Conservation (phyloP, 2,113 vertebrate species). For the Colossoma macropomum region DNA sequence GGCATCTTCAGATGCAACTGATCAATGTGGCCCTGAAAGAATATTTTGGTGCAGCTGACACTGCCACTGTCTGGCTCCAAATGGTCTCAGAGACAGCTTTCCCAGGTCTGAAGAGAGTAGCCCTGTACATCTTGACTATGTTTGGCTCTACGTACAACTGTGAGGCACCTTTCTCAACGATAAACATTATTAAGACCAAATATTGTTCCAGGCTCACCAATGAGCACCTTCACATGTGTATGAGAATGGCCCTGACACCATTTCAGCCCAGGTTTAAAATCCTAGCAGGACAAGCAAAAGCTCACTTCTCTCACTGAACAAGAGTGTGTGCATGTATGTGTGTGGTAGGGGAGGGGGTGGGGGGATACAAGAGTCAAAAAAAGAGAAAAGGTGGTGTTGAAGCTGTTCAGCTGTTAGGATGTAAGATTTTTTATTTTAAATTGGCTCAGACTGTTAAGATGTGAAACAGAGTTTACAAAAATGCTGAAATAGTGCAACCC, state of each 20-base stretch:
- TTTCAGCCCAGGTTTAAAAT: not conserved
- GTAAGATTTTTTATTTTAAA: too few species aligned
- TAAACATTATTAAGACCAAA: conserved; percentile 40
- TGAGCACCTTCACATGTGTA: conserved; percentile 33
- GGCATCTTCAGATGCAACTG: not conserved
- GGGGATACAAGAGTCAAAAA: too few species aligned
- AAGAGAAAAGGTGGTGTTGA: too few species aligned
- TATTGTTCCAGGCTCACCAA: conserved; percentile 31
- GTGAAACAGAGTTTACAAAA: too few species aligned
- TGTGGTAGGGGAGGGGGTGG: too few species aligned
- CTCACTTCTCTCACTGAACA: too few species aligned
- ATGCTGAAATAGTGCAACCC: too few species aligned
- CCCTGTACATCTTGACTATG: conserved; percentile 42
- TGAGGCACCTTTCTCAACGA: conserved; percentile 18
- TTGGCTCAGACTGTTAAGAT: too few species aligned
- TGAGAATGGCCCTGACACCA: conserved; percentile 36
- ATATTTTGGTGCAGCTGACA: conserved; percentile 28
- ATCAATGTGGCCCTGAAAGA: conserved; percentile 51
- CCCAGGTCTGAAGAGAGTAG: not conserved
- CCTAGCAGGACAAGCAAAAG: too few species aligned
- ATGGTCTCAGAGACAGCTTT: conserved; percentile 28
- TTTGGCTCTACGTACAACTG: conserved; percentile 50
- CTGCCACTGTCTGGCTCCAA: conserved; percentile 16
- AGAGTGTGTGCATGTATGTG: too few species aligned
- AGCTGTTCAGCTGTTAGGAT: too few species aligned